Base-by-base conservation (phyloP, 2,113 vertebrate species). In the Corythornis cristatus region DNA sequence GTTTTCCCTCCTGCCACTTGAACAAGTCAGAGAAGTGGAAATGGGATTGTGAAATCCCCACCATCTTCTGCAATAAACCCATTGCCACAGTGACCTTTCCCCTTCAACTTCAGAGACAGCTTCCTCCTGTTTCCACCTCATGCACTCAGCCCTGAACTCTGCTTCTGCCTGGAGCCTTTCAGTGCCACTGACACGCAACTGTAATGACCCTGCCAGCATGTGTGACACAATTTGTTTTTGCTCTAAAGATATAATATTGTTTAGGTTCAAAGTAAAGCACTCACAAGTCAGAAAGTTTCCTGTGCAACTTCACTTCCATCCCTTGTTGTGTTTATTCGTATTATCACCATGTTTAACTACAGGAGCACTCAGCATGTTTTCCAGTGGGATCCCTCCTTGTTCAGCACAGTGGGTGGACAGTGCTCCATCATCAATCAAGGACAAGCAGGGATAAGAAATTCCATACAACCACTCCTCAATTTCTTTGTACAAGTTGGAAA, bases 81-180 rank as follows among this genome's bases (percentile, higher is more conserved):
- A 79, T 31, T 75, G 81, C 94, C 84, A 76, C 86, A 92, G 66
- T 85, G 86, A 92, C 89, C 86, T 89, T 88, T 91, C 94, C 83
- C 89, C 96, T 83, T 66, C 91, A 92, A 17, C 84, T 93, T 87
- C 31, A 92, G 91, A 83, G 93, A 89, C 78, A 77, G 90, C 71
- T 92, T 95, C 87, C 89, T 89, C 77, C 84, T 94, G 74, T 77
- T 94, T 48, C 78, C 62, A 85, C 25, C 67, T 73, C 82, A 90
- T 40, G 42, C 65, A 70, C 74, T 89, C 73, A 89, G 83, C 71
- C 50, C 74, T 6, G 50, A 94, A 74, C 66, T 92, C 92, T 90
- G 92, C 68, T 89, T 79, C 93, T 93, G 94, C 89, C 93, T 95
- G 91, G 86, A 94, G 93, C 64, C 58, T 96, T 92, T 94, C 95